Percentiles rank a stretch among this genome's conserved stretches.
Evolutionary conservation across 2,113 vertebrate species (phyloP).

Genomic region (Synodontis membranacea): DNA sequence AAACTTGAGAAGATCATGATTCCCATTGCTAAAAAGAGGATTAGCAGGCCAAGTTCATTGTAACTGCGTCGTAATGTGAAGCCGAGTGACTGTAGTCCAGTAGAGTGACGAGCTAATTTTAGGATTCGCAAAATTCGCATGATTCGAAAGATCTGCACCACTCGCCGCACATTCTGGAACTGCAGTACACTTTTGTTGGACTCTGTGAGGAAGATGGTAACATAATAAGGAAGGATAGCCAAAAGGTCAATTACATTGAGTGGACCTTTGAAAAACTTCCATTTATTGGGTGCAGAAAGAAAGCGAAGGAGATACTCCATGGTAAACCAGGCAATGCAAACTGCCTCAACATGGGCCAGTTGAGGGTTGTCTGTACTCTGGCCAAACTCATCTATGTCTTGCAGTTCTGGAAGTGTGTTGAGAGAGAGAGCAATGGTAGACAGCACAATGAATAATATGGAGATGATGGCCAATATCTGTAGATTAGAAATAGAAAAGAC

Average conservation of each 20-base stretch:
- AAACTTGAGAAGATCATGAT: slow-evolving; percentile 99
- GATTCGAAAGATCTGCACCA: slow-evolving; percentile 99
- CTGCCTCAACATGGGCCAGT: slow-evolving; percentile 93
- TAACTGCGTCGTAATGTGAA: slow-evolving; percentile 95
- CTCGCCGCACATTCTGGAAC: slow-evolving; percentile 95
- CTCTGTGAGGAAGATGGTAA: slow-evolving; percentile 97
- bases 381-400: slow-evolving; percentile 90
- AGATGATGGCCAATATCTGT: slow-evolving; percentile 98
- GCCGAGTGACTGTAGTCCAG: slow-evolving; percentile 94
- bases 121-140: slow-evolving; percentile 97
- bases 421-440: slow-evolving; percentile 98
- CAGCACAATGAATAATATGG: slow-evolving; percentile 98
- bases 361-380: slow-evolving; percentile 94
- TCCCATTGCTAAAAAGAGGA: slow-evolving; percentile 97
- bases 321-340: slow-evolving; percentile 99
- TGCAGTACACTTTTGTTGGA: slow-evolving; percentile 99
- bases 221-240: slow-evolving; percentile 95
- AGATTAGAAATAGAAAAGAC: slow-evolving; percentile 66
- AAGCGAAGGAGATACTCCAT: slow-evolving; percentile 98
- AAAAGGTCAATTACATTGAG: slow-evolving; percentile 96
- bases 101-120: slow-evolving; percentile 95
- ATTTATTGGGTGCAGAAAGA: slow-evolving; percentile 96
- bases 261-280: slow-evolving; percentile 99
- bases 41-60: slow-evolving; percentile 95
- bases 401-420: slow-evolving; percentile 96